Evolutionary conservation across 1,140 invertebrate genomes (phyloP).

Genomic region (Sycophila sp.): DNA sequence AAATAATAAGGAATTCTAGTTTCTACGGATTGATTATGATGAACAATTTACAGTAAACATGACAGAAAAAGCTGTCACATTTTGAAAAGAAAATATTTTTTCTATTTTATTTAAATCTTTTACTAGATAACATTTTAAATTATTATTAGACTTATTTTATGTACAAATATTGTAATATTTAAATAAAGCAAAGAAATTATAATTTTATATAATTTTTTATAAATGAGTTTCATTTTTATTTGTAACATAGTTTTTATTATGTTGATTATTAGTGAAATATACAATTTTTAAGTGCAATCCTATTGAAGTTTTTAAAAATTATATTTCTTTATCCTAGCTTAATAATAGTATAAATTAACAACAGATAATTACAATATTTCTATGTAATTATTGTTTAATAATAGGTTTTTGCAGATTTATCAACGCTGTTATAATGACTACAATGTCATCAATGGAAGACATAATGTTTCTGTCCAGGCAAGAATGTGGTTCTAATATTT

Average conservation of each 20-base stretch:
- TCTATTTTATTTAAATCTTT: too few species aligned
- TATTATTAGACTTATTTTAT: constrained; percentile 15
- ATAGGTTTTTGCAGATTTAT: constrained; percentile 44
- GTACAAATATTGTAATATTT: too few species aligned
- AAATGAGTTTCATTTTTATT: not conserved
- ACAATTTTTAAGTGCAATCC: not conserved
- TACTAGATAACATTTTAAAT: too few species aligned
- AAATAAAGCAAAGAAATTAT: not conserved
- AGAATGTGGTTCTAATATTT: too few species aligned
- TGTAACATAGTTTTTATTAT: too few species aligned
- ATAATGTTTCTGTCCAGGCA: too few species aligned
- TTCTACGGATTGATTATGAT: too few species aligned
- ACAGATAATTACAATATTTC: not conserved
- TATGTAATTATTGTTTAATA: too few species aligned
- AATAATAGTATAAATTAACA: not conserved
- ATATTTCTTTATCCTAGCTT: not conserved
- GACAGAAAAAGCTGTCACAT: too few species aligned
- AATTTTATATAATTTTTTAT: not conserved
- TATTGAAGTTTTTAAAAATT: not conserved
- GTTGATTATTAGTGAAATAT: not conserved
- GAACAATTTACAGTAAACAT: too few species aligned
- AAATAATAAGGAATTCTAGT: too few species aligned
- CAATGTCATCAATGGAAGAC: constrained; percentile 39
- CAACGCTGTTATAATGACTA: constrained; percentile 42
- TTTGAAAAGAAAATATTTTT: too few species aligned